Evolutionary conservation across 2,113 vertebrate genomes (phyloP).

Genomic region (Panthera tigris): DNA sequence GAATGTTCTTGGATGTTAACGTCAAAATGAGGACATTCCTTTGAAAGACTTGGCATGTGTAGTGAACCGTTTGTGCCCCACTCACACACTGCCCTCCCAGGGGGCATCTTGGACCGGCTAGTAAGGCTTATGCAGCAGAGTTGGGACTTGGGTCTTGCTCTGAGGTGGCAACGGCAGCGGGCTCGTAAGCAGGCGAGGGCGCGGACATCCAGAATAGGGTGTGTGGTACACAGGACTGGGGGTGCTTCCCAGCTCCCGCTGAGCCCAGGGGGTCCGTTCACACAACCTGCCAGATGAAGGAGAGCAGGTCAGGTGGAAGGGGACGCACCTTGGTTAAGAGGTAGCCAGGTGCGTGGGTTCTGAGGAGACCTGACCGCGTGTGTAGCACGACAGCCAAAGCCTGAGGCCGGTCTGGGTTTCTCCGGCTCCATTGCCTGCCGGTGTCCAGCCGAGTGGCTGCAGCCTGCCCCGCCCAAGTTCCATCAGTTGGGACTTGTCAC

Average conservation of each 20-base stretch:
- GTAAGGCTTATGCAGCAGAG: background rate
- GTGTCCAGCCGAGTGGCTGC: background rate
- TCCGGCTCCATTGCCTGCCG: accelerated
- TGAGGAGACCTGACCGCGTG: background rate
- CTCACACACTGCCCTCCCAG: accelerated
- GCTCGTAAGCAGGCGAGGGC: background rate
- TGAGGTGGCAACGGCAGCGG: accelerated
- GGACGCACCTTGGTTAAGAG: background rate
- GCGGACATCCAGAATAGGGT: accelerated
- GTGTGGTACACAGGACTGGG: background rate
- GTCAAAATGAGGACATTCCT: background rate
- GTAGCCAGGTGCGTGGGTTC: background rate
- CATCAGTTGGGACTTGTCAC: background rate
- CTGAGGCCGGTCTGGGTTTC: background rate
- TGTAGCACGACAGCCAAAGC: background rate
- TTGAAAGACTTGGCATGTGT: background rate
- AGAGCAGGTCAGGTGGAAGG: background rate
- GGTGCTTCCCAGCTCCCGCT: background rate
- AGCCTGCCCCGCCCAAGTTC: background rate
- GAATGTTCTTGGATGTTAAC: background rate
- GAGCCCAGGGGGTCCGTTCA: background rate
- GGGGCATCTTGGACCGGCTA: background rate
- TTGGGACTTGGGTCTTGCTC: background rate
- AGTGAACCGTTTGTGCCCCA: accelerated
- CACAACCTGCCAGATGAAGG: background rate